Evolutionary conservation across 2,797 vertebrate species (phyloP).

Genomic region (Chromis chromis): DNA sequence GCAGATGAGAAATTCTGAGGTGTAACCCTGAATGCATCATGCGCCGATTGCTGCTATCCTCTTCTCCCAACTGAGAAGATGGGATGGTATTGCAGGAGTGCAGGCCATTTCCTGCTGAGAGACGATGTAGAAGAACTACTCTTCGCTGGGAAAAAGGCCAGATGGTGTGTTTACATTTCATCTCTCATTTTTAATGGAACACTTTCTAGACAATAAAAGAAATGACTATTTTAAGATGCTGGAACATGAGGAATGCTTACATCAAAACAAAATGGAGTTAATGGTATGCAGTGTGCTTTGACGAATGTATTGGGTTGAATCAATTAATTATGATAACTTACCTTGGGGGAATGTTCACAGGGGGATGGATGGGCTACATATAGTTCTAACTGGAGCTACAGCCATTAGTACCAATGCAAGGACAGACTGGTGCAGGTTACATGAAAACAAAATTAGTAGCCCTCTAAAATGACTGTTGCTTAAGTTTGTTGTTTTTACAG

Average conservation of each 20-base stretch:
- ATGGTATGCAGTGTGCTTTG: constrained; percentile 2
- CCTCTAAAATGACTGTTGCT: background rate
- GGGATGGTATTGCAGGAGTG: constrained; percentile 2
- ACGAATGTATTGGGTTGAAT: constrained; percentile 18
- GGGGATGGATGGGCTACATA: constrained; percentile 4
- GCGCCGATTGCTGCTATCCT: constrained; percentile 12
- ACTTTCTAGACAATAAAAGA: constrained; percentile 3
- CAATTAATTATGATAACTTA: constrained; percentile 26
- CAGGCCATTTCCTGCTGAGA: constrained; percentile 28
- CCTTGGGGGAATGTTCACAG: background rate
- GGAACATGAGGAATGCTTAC: constrained; percentile 1
- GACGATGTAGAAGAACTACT: constrained; percentile 27
- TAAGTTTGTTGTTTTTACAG: background rate
- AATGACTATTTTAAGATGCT: background rate
- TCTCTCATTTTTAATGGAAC: constrained; percentile 14
- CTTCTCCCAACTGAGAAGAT: constrained; percentile 29
- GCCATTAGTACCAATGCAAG: background rate
- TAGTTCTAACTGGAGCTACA: constrained; percentile 7
- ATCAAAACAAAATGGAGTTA: constrained; percentile 5
- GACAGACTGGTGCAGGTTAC: constrained; percentile 1
- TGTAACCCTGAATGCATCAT: constrained; percentile 7
- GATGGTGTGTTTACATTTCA: constrained; percentile 24
- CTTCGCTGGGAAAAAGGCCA: constrained; percentile 19
- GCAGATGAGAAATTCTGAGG: constrained; percentile 47
- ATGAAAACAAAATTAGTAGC: background rate